Evolutionary conservation across 2,888 invertebrate genomes (phyloP), one percentile per base, ranked within the genome.

Genomic region (Petrolisthes manimaculis): DNA sequence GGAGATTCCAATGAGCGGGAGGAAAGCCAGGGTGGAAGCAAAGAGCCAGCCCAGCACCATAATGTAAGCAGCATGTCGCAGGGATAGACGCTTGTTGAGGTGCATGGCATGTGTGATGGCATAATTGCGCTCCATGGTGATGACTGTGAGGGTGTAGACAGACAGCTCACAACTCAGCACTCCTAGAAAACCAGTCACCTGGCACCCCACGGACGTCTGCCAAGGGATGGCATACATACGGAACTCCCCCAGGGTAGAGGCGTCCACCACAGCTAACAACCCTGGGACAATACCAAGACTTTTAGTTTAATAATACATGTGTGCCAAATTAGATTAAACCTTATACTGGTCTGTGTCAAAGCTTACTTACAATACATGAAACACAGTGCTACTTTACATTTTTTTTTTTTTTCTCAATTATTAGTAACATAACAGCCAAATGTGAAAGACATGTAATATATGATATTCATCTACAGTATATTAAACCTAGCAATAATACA

Each of bases 71-170:
- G 98, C 98, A 93, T 97, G 97, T 77, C 96, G 96, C 91, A 98
- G 93, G 0, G 97, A 97, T n/a, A 99, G 92, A 37, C 95, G 94
- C 93, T 98, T 98, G 94, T 99, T 99, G 89, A 98, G 95, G 93
- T 98, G 98, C 96, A 98, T 98, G 88, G 98, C 98, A 94, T 98
- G 98, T 2, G 98, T 98, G 93, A 99, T 99, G 92, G 98, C 98
- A 94, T 98, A 98, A 94, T 98, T 97, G 54, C 98, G 94, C 93
- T 99, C 98, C 92, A 98, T 94, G 0, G 99, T 98, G 92, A 99
- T 99, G 86, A 99, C 97, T 2, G 99, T 97, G 92, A 99, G 94
- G 4, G 99, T 99, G 94, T 96, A 99, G 74, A 99, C 99, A 71
- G 97, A 97, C 89, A 99, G 94, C 93, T 99, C 98, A 0, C 97